phyloP scores from a whole-genome alignment of 2,888 invertebrate genomes.

The Tenthredo mesomela region DNA sequence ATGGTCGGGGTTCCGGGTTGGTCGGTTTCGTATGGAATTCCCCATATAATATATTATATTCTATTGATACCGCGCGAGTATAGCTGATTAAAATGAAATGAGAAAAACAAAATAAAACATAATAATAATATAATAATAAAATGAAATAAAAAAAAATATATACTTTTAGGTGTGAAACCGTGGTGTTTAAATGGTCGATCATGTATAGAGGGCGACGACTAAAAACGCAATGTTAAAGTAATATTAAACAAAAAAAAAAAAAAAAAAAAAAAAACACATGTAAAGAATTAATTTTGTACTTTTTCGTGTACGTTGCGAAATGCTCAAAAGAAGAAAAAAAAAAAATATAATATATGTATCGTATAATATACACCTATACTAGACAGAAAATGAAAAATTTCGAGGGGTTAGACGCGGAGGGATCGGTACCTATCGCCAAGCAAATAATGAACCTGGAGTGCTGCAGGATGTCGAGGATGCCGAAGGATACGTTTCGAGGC shows the following conservation, averaged over 20 bases:
- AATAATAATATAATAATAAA: constrained; percentile 48
- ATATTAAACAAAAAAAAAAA: constrained; percentile 62
- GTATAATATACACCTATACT: constrained; percentile 56
- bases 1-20: too few species aligned
- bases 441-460: constrained; percentile 8
- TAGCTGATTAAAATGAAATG: not conserved
- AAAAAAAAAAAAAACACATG: constrained; percentile 62
- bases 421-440: not conserved
- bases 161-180: constrained; percentile 55
- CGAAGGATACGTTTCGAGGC: not conserved
- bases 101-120: constrained; percentile 36
- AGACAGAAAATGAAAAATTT: not conserved
- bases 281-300: constrained; percentile 76
- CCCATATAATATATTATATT: too few species aligned
- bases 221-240: constrained; percentile 63
- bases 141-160: constrained; percentile 31
- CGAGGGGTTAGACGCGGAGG: not conserved
- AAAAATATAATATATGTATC: constrained; percentile 61
- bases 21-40: too few species aligned
- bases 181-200: constrained; percentile 57
- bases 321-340: constrained; percentile 70
- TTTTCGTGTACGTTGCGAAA: constrained; percentile 75
- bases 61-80: constrained; percentile 26
- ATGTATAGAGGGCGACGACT: constrained; percentile 54
- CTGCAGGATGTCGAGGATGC: not conserved